A percentile compares a stretch with the other conserved stretches of the same genome.
These are phyloP conservation scores for Harpagus bidentatus DNA, from an alignment of 2,113 vertebrate genomes.

Conservation along the genomic window DNA sequence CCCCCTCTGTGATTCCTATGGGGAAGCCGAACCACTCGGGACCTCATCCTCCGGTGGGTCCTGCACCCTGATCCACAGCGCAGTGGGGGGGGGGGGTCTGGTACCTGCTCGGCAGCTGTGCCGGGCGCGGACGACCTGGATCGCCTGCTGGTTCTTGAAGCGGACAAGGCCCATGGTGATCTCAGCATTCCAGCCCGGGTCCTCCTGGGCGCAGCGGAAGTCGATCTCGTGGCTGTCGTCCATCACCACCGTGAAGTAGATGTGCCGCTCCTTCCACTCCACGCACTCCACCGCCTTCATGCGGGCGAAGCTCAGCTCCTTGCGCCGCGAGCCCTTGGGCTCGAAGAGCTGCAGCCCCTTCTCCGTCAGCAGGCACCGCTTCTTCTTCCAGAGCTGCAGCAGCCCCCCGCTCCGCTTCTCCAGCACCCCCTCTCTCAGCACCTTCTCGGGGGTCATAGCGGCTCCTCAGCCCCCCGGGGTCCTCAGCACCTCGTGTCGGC, in stretches of 20 bases:
- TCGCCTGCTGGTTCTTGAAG: conserved; percentile 90
- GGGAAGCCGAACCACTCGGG: neutral
- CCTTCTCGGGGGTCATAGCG: conserved; percentile 75
- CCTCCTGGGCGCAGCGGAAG: conserved; percentile 88
- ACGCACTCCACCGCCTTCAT: conserved; percentile 93
- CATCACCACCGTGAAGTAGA: conserved; percentile 94
- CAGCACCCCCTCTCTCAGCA: conserved; percentile 85
- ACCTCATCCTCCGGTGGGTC: fast-evolving
- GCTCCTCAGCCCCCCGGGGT: neutral
- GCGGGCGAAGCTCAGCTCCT: conserved; percentile 86
- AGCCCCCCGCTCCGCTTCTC: conserved; percentile 94
- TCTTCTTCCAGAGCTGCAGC: conserved; percentile 93
- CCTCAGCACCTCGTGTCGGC: neutral
- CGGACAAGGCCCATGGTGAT: conserved; percentile 91
- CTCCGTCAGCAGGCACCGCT: conserved; percentile 88
- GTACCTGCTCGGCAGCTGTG: conserved; percentile 74
- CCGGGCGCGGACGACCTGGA: conserved; percentile 82
- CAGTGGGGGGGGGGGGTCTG: fast-evolving
- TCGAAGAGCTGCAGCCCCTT: conserved; percentile 83
- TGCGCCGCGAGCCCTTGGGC: conserved; percentile 75
- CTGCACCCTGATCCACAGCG: fast-evolving
- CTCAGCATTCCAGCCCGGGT: conserved; percentile 89
- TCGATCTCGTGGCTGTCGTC: conserved; percentile 87
- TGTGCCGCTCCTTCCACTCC: conserved; percentile 87
- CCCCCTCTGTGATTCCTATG: neutral